Evolutionary conservation across 2,113 vertebrate species (phyloP).

Genomic region (Oncorhynchus mykiss): DNA sequence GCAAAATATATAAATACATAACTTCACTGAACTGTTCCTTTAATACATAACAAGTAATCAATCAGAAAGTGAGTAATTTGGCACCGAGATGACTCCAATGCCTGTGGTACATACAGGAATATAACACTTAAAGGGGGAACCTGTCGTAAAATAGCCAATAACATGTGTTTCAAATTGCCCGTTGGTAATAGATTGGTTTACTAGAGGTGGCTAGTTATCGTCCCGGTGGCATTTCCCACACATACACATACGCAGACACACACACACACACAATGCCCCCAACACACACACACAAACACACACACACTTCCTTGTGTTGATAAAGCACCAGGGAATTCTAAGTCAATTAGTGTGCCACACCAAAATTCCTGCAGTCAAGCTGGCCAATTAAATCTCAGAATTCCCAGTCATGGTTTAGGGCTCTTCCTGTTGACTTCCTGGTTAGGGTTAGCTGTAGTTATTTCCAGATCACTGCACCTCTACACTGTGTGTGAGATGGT

Average conservation of each 20-base stretch:
- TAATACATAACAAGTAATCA: slow-evolving; percentile 10
- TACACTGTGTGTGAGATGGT: slow-evolving; percentile 23
- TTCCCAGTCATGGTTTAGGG: slow-evolving; percentile 35
- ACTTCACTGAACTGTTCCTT: not conserved
- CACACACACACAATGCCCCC: too few species aligned
- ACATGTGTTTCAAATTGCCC: slow-evolving; percentile 80
- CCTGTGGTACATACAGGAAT: slow-evolving; percentile 26
- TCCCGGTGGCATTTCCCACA: slow-evolving; percentile 56
- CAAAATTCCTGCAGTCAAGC: slow-evolving; percentile 62
- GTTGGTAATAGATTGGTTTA: slow-evolving; percentile 79
- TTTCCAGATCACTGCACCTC: slow-evolving; percentile 52
- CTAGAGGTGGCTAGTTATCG: slow-evolving; percentile 73
- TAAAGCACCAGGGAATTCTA: slow-evolving; percentile 75
- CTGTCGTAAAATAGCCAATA: slow-evolving; percentile 70
- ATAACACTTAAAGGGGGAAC: slow-evolving; percentile 42
- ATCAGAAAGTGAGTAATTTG: slow-evolving; percentile 5
- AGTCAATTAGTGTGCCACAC: slow-evolving; percentile 76
- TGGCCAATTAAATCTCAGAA: slow-evolving; percentile 55
- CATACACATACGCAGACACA: too few species aligned
- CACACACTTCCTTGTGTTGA: slow-evolving; percentile 55
- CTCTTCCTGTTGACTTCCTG: slow-evolving; percentile 56
- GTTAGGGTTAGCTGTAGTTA: slow-evolving; percentile 36
- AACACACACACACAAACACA: too few species aligned
- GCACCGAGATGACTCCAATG: not conserved
- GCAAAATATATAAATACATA: too few species aligned